Base-by-base conservation (phyloP, 2,888 invertebrate genomes). In the Frankliniella fusca region DNA sequence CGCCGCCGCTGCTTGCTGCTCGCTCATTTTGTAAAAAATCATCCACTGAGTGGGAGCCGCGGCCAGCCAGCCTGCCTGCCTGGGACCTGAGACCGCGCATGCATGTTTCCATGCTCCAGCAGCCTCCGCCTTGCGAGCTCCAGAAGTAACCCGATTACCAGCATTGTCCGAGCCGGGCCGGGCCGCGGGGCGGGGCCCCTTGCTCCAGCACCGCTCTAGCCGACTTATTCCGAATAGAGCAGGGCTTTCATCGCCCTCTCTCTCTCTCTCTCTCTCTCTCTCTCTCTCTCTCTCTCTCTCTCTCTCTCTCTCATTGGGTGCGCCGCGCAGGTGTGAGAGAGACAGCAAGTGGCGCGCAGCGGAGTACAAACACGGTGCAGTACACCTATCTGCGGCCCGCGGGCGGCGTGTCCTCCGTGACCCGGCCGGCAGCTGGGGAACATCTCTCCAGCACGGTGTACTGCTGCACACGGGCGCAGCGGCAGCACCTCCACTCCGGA, bases 211-310 rank as follows among this genome's bases (percentile, higher is more conserved):
- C 54, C 15, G 20, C 54, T 5, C 20, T 15, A 54, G 54, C 54
- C 54, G n/a, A n/a, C n/a, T n/a, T n/a, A n/a, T n/a, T n/a, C n/a
- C 3, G 18, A 54, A 18, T 54, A 54, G n/a, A n/a, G n/a, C n/a
- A n/a, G n/a, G n/a, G n/a, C n/a, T 15, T 50, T 15, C 15, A 9
- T 50, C 50, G 9, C 50, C 15, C 50, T 50, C 50, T 50, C 54
- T 49, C 61, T 61, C 81, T 20, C 28, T 79, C 80, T 79, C 80
- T 5, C 80, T 27, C 50, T 50, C 50, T 50, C 50, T 50, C 50
- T 50, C 50, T 50, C 50, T 50, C 50, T 50, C 50, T 50, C 54
- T 7, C 3, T 1, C 54, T 7, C 2, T 54, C 3, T 54, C 54
- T 54, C 54, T 54, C 54, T 54, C 54, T 1, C 54, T 3, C 54